A percentile compares a stretch with the other conserved stretches of the same genome.
Evolutionary conservation across 2,113 vertebrate species (phyloP).

Genomic region (Bucco capensis): DNA sequence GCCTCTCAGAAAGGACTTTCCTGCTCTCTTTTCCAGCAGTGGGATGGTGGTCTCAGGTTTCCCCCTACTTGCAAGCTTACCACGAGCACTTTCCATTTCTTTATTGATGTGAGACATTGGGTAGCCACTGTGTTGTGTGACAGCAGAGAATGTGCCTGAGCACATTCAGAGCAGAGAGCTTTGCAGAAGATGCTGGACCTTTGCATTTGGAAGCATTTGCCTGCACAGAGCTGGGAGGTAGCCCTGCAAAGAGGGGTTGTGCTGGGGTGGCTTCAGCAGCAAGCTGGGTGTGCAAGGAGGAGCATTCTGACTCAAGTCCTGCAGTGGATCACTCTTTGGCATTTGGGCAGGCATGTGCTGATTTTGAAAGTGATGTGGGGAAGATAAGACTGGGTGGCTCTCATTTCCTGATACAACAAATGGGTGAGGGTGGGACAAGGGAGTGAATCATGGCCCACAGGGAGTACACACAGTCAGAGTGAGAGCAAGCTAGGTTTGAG

Average conservation of each 20-base stretch:
- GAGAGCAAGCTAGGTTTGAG: accelerated
- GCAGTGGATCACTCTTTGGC: accelerated
- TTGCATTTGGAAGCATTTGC: accelerated
- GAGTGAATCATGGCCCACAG: accelerated
- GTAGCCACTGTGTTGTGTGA: background rate
- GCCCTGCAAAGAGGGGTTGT: background rate
- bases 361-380: background rate
- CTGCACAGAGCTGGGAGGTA: accelerated
- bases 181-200: background rate
- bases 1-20: background rate
- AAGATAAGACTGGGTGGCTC: background rate
- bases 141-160: background rate
- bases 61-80: background rate
- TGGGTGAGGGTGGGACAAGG: accelerated
- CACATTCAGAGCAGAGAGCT: too few species aligned
- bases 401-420: background rate
- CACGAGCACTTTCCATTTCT: accelerated
- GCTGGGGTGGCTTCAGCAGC: background rate
- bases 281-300: accelerated
- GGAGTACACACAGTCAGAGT: background rate
- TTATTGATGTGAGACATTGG: accelerated
- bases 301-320: accelerated
- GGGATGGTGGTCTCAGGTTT: background rate
- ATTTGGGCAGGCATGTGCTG: background rate
- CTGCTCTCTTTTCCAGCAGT: background rate